Evolutionary conservation across 2,888 invertebrate genomes (phyloP).

Genomic region (Pseudoips prasinana): DNA sequence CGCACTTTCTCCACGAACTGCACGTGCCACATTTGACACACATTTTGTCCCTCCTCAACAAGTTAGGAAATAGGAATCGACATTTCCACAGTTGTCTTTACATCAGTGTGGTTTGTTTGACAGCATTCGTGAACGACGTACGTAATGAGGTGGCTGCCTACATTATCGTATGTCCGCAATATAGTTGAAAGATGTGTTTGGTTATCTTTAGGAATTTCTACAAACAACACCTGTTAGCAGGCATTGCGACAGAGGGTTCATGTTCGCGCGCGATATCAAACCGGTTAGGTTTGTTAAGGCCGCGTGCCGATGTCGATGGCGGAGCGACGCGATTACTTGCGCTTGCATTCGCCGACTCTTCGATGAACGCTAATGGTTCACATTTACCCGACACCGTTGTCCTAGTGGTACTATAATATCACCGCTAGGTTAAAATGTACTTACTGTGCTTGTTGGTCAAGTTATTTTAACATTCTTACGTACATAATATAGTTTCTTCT

Average conservation of each 20-base stretch:
- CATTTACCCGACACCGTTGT: conserved; percentile 63
- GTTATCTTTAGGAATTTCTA: conserved; percentile 60
- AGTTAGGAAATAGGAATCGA: too few relatives aligned
- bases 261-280: conserved; percentile 56
- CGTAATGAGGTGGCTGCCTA: conserved; percentile 2
- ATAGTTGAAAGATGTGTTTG: conserved; percentile 35
- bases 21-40: conserved; percentile 61
- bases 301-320: conserved; percentile 8
- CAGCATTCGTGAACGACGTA: too few relatives aligned
- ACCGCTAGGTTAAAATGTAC: conserved; percentile 32
- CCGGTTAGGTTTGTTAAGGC: conserved; percentile 51
- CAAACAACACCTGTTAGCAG: conserved; percentile 66
- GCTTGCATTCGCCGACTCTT: conserved; percentile 18
- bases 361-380: conserved; percentile 38
- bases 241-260: conserved; percentile 62
- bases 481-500: too few relatives aligned
- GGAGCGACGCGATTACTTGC: conserved; percentile 15
- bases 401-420: conserved; percentile 59
- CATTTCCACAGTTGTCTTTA: too few relatives aligned
- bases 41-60: conserved; percentile 43
- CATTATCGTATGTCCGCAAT: conserved; percentile 14
- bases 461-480: conserved; percentile 3
- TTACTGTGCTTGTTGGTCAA: conserved; percentile 3
- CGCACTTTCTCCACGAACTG: conserved; percentile 67
- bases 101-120: too few relatives aligned